phyloP scores from a whole-genome alignment of 2,797 vertebrate genomes.

The Cynodonichthys magdalenae region DNA sequence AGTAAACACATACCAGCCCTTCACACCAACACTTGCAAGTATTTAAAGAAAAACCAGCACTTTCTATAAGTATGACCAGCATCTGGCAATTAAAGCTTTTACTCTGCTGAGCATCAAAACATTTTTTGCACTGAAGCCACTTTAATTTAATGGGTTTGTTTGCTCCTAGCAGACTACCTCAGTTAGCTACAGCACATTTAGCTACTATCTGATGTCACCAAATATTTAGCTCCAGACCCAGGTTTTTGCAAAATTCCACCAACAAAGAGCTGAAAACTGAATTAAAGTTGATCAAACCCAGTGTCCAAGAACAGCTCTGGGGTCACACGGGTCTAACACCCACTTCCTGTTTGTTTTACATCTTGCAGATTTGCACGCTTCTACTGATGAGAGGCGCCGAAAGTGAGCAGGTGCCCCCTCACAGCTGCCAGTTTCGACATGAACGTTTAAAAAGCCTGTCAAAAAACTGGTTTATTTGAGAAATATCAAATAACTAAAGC shows the following conservation, averaged over 20 bases:
- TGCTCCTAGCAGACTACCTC: not conserved
- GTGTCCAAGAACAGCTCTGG: not conserved
- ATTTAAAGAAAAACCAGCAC: conserved; percentile 28
- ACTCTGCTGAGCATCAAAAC: not conserved
- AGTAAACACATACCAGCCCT: conserved; percentile 53
- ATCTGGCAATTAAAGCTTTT: conserved; percentile 11
- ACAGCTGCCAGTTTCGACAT: not conserved
- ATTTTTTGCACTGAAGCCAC: not conserved
- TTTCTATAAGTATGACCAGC: conserved; percentile 6
- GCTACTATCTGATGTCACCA: too few relatives aligned
- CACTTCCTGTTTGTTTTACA: conserved; percentile 8
- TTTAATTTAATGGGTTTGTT: not conserved
- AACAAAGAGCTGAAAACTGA: too few relatives aligned
- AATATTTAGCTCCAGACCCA: not conserved
- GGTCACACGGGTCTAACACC: conserved; percentile 10
- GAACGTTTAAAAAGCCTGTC: conserved; percentile 4
- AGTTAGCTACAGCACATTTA: not conserved
- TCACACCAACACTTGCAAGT: conserved; percentile 18
- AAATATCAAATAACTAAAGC: conserved; percentile 49
- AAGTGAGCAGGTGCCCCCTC: conserved; percentile 28
- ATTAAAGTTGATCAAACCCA: not conserved
- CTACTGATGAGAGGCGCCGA: conserved; percentile 22
- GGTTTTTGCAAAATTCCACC: too few relatives aligned
- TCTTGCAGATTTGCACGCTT: conserved; percentile 11
- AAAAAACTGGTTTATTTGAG: conserved; percentile 7